Conservation (phyloP, 1,140 invertebrate species). For the Philotrypesis tridentata region DNA sequence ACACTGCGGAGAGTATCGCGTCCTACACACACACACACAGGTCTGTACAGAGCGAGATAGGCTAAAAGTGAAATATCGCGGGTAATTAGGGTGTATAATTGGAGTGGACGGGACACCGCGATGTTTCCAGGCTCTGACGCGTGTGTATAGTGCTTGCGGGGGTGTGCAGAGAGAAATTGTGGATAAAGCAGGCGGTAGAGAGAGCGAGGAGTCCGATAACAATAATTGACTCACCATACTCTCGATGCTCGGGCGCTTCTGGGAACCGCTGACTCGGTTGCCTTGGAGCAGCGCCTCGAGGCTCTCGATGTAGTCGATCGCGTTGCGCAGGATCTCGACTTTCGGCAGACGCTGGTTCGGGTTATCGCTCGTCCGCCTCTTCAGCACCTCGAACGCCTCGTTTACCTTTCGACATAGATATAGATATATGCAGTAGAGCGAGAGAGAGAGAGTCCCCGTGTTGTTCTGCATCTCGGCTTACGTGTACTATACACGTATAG, state of each 20-base stretch:
- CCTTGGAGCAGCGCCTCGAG: constrained; percentile 87
- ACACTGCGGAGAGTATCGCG: too few species aligned
- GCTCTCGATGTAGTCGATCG: constrained; percentile 98
- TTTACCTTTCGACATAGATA: constrained; percentile 83
- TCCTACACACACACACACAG: too few species aligned
- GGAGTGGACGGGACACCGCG: background rate
- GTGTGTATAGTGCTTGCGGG: too few species aligned
- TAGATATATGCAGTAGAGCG: background rate
- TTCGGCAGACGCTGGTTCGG: constrained; percentile 96
- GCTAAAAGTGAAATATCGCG: background rate
- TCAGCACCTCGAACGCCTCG: constrained; percentile 97
- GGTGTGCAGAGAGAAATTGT: too few species aligned
- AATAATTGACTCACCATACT: constrained; percentile 58
- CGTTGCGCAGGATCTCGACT: constrained; percentile 96
- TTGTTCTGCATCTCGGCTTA: too few species aligned
- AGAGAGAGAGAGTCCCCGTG: too few species aligned
- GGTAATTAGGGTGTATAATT: background rate
- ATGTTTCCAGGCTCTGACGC: too few species aligned
- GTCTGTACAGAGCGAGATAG: too few species aligned
- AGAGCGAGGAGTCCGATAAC: too few species aligned
- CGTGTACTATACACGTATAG: too few species aligned
- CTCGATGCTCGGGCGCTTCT: constrained; percentile 63
- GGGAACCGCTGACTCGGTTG: constrained; percentile 60
- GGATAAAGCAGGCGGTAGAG: too few species aligned
- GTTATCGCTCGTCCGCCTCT: constrained; percentile 93